Base-by-base conservation (phyloP, 2,797 vertebrate species). In the Micromesistius poutassou region DNA sequence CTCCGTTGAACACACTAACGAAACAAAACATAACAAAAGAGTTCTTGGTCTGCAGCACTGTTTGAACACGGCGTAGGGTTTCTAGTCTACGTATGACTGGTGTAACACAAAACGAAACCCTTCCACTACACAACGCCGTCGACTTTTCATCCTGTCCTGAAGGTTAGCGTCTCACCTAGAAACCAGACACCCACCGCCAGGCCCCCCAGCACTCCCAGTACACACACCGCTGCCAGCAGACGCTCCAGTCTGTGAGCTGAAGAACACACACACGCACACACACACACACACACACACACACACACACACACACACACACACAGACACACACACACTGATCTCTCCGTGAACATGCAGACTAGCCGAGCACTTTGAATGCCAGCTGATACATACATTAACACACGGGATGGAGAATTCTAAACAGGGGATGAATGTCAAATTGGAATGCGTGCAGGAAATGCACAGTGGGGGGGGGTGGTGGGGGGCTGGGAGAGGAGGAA, bases 131-230 rank as follows among this genome's bases (percentile, higher is more conserved):
- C 4, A 0, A 62, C 4, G n/a, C 22, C 55, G 12, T n/a, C 6
- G 55, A 9, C 5, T 10, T 10, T 70, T 25, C n/a, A 9, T 30
- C 7, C 7, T 70, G 12, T 14, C 66, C n/a, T 30, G 19, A 71
- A 79, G 35, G 81, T 75, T 77, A 73, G 72, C 82, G 79, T 89
- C 91, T 94, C 89, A 95, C 95, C 95, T 87, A 95, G 89, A 84
- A 95, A 92, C 94, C 94, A 95, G 82, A 95, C 90, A 81, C 95
- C 94, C 78, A 94, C 91, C 76, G 91, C 92, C 73, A 94, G 86
- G 74, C 94, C 94, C 88, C 94, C 94, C 81, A 96, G 90, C 79
- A 95, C 90, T 79, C 93, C 94, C 3, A 94, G 81, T 0, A 88
- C 91, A 84, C 93, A 93, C 83, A 95, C 85, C 4, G 89, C 91